Percentiles rank a stretch among this genome's conserved stretches.
These are phyloP conservation scores for Heteronetta atricapilla DNA, from an alignment of 2,113 vertebrate species.

Conservation along the genomic window DNA sequence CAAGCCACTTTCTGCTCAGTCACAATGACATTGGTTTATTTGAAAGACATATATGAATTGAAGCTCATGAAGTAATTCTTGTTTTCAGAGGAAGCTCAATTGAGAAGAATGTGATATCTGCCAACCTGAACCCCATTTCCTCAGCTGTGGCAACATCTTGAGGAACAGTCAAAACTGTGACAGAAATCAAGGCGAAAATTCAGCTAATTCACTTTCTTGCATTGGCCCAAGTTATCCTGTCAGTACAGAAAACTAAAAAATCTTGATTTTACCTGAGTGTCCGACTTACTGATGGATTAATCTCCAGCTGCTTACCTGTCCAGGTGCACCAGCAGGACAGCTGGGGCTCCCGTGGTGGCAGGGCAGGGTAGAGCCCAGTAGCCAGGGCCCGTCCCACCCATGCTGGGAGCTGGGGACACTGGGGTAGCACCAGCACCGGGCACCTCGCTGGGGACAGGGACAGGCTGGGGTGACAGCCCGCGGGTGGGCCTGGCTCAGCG, in stretches of 20 bases:
- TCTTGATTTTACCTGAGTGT: not conserved
- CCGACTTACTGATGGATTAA: not conserved
- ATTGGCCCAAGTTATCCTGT: too few species aligned
- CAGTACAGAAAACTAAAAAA: not conserved
- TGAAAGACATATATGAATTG: not conserved
- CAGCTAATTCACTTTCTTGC: not conserved
- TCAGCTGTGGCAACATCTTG: not conserved
- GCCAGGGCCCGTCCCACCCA: too few species aligned
- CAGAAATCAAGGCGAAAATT: not conserved
- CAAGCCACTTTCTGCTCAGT: not conserved
- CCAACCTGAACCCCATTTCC: rapidly evolving
- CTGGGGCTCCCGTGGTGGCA: rapidly evolving
- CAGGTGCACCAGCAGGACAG: rapidly evolving
- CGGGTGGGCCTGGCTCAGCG: too few species aligned
- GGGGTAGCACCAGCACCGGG: too few species aligned
- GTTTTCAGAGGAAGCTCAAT: not conserved
- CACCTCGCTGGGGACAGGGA: too few species aligned
- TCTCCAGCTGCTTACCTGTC: not conserved
- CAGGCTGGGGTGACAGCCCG: too few species aligned
- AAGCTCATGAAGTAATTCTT: not conserved
- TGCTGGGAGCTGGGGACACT: not conserved
- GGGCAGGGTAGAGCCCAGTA: not conserved
- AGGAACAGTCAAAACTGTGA: not conserved
- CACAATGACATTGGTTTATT: not conserved
- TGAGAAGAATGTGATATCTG: not conserved